Base-by-base conservation (phyloP, 2,888 invertebrate species). In the Reticulitermes lucifugus region DNA sequence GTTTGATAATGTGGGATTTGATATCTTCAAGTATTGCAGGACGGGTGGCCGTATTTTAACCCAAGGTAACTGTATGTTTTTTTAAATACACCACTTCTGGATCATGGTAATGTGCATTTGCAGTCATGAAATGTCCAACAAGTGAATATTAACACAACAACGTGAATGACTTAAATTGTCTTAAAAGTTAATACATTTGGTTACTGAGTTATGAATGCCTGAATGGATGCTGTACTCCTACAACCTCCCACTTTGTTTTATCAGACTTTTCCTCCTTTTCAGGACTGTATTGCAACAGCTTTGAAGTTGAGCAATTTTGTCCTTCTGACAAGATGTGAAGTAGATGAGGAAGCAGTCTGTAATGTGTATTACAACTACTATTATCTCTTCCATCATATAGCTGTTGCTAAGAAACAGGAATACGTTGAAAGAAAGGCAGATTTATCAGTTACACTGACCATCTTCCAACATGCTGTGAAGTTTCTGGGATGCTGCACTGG, bases 401-500 rank as follows among this genome's bases (percentile, higher is more conserved):
- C n/a, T 21, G 41, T 10, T 46, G 43, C 43, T 21, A 77, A 46
- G 41, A n/a, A 46, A 46, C 22, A 51, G 2, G n/a, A 46, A 6
- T 46, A n/a, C n/a, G 0, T 77, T 6, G 21, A 18, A 22, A n/a
- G n/a, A 21, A 77, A 46, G n/a, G 46, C 14, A 46, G 77, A 77
- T 51, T 10, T 77, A 46, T 46, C 22, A 21, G 9, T 43, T 22
- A 9, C 22, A 10, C 6, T 77, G 9, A 41, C 21, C 21, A 77
- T 77, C 25, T 46, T 43, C 4, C 51, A 51, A n/a, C 22, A 46
- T 46, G 46, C 77, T 12, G 14, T 77, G 46, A 35, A 77, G 46
- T 77, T 77, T 25, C 41, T 77, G 22, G n/a, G 14, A 46, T 77
- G 77, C 46, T 77, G 77, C 77, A 77, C 46, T 22, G 77, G 77